Conservation (phyloP, 2,113 vertebrate species). For the Tautogolabrus adspersus region DNA sequence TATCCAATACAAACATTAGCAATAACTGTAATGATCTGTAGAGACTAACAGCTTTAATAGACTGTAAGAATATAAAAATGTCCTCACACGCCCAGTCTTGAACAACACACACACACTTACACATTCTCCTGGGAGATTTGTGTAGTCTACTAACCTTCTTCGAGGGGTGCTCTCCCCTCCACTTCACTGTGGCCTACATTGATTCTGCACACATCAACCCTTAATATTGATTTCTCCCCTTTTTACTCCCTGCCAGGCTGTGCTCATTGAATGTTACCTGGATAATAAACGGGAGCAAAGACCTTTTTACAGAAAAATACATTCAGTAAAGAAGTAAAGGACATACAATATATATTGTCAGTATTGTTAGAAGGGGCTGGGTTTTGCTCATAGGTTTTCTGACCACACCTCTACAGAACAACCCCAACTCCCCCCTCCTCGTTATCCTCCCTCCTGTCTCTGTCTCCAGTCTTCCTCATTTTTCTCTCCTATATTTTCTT, state of each 20-base stretch:
- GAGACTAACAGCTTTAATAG: neutral
- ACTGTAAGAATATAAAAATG: neutral
- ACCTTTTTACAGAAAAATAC: neutral
- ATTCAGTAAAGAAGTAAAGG: neutral
- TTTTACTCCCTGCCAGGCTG: slow-evolving; percentile 1
- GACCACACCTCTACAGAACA: slow-evolving; percentile 34
- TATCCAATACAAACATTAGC: neutral
- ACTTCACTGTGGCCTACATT: slow-evolving; percentile 38
- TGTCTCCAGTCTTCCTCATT: slow-evolving; percentile 61
- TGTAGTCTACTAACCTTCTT: slow-evolving; percentile 46
- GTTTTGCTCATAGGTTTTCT: slow-evolving; percentile 19
- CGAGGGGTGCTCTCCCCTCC: slow-evolving; percentile 14
- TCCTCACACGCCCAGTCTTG: neutral
- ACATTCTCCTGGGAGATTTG: slow-evolving; percentile 22
- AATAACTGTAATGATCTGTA: neutral
- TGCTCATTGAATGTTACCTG: slow-evolving; percentile 5
- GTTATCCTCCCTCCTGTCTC: slow-evolving; percentile 43
- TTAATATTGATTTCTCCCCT: slow-evolving; percentile 38
- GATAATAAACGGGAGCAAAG: slow-evolving; percentile 7
- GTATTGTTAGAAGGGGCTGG: neutral
- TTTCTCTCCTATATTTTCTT: slow-evolving; percentile 66
- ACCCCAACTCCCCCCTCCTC: slow-evolving; percentile 17
- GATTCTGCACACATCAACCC: slow-evolving; percentile 40
- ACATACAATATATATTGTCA: neutral
- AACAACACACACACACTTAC: neutral